phyloP scores from a whole-genome alignment of 2,888 invertebrate species.

The Lasioglossum calceatum region DNA sequence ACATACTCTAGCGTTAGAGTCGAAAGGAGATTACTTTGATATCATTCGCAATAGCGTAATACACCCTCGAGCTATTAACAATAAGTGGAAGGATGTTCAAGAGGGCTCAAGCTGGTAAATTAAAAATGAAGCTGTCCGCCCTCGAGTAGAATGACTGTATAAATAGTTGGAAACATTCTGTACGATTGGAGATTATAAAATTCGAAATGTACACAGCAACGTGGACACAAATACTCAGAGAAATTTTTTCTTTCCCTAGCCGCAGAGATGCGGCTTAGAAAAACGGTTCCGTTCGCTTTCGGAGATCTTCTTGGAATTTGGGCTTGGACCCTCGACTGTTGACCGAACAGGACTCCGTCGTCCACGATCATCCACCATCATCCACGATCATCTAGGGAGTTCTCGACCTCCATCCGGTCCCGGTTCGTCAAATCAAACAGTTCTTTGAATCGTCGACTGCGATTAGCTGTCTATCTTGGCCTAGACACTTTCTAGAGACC shows the following conservation, averaged over 20 bases:
- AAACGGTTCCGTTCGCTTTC: background rate
- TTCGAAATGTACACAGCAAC: background rate
- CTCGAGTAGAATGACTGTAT: background rate
- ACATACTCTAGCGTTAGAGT: background rate
- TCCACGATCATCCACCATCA: background rate
- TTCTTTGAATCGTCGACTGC: background rate
- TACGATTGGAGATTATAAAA: background rate
- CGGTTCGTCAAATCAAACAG: background rate
- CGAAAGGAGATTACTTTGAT: background rate
- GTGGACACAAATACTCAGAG: slow-evolving; percentile 30
- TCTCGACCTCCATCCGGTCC: background rate
- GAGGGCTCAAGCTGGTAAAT: background rate
- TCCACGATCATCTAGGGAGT: background rate
- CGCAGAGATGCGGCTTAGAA: background rate
- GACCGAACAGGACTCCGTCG: background rate
- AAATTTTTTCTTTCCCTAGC: background rate
- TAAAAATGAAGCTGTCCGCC: background rate
- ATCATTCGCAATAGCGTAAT: background rate
- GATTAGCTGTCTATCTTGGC: background rate
- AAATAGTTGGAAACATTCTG: background rate
- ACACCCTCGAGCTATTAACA: background rate
- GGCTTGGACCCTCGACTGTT: background rate
- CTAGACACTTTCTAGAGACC: background rate
- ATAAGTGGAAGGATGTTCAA: background rate
- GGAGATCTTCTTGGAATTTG: background rate